A percentile compares a stretch with the other conserved stretches of the same genome.
Conservation (phyloP, 2,113 vertebrate species). For the Salminus brasiliensis region DNA sequence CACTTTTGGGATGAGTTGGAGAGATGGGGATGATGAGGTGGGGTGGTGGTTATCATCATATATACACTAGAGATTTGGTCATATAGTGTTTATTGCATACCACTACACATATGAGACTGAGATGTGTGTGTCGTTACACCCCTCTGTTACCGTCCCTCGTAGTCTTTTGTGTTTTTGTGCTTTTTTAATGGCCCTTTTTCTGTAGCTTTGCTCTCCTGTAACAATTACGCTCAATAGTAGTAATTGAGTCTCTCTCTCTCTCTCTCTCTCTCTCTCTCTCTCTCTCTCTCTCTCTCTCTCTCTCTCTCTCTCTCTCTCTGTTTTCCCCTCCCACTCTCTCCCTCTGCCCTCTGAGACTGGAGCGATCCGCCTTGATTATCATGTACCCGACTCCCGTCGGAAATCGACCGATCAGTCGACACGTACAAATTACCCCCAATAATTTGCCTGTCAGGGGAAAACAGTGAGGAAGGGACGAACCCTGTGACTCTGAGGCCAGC, state of each 20-base stretch:
- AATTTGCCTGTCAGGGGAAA: constrained; percentile 70
- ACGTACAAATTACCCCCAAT: constrained; percentile 75
- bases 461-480: constrained; percentile 59
- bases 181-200: constrained; percentile 27
- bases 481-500: constrained; percentile 51
- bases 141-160: no score
- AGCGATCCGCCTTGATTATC: constrained; percentile 67
- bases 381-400: constrained; percentile 64
- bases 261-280: constrained; percentile 22
- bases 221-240: constrained; percentile 52
- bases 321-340: not conserved
- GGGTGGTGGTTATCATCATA: no score
- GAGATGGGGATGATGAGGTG: no score
- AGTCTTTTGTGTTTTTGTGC: not conserved
- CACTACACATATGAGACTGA: no score
- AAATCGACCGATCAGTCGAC: constrained; percentile 63
- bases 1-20: no score
- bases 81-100: no score
- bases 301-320: not conserved
- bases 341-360: not conserved
- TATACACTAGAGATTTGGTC: no score
- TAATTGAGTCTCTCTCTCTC: constrained; percentile 22
- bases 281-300: not conserved
- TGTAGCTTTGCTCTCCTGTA: constrained; percentile 30
- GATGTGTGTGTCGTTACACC: no score